Percentiles rank a stretch among this genome's conserved stretches.
Conservation (phyloP, 2,797 vertebrate species). For the Amblyraja radiata region DNA sequence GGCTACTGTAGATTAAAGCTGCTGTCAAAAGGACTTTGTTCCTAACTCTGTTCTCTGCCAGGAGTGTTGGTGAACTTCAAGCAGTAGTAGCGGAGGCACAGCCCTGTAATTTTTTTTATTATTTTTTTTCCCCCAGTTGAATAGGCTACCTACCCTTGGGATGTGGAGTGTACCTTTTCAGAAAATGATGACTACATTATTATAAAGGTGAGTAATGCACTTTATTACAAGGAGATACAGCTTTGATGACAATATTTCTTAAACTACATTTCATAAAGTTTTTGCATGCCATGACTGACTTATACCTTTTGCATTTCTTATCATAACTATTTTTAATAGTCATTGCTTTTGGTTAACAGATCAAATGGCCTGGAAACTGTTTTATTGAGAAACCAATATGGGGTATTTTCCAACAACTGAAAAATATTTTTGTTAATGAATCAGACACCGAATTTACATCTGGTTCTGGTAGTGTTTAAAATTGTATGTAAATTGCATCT, state of each 20-base stretch:
- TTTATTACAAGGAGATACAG: conserved; percentile 30
- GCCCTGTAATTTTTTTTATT: conserved; percentile 38
- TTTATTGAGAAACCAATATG: not conserved
- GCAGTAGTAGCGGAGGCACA: conserved; percentile 36
- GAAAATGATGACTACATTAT: conserved; percentile 37
- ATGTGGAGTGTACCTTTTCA: conserved; percentile 38
- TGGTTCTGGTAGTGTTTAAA: not conserved
- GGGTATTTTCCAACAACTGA: conserved; percentile 1
- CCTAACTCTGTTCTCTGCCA: conserved; percentile 37
- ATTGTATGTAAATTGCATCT: not conserved
- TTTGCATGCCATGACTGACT: conserved; percentile 24
- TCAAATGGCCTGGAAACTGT: not conserved
- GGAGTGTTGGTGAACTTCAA: conserved; percentile 32
- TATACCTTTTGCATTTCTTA: not conserved
- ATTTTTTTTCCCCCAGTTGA: conserved; percentile 37
- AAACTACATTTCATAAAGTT: not conserved
- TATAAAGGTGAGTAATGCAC: conserved; percentile 32
- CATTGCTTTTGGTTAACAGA: not conserved
- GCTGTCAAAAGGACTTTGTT: conserved; percentile 30
- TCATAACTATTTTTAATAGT: not conserved
- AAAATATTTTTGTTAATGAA: not conserved
- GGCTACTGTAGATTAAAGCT: conserved; percentile 36
- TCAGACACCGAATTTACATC: not conserved
- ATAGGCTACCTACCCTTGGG: conserved; percentile 37
- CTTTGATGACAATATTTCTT: conserved; percentile 17